These are phyloP conservation scores for Pemphigus obesinymphae DNA, from an alignment of 1,140 invertebrate species.

Conservation along the genomic window DNA sequence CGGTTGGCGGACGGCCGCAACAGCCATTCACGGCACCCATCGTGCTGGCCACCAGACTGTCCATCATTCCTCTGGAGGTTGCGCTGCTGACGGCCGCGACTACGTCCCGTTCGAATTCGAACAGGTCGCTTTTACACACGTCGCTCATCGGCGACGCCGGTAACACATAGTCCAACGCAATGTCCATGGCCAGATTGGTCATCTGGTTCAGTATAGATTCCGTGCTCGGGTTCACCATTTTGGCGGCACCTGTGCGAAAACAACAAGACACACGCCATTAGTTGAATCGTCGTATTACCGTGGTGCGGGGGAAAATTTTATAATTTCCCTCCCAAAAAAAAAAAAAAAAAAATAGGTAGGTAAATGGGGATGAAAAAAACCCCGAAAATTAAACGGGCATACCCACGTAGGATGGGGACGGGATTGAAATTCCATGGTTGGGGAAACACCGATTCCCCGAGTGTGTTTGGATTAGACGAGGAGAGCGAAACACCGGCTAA, in stretches of 20 bases:
- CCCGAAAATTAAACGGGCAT: too few relatives aligned
- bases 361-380: too few relatives aligned
- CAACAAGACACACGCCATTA: background rate
- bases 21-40: background rate
- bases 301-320: background rate
- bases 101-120: constrained; percentile 17
- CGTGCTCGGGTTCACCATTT: constrained; percentile 40
- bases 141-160: constrained; percentile 36
- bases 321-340: background rate
- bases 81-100: background rate
- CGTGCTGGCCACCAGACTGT: background rate
- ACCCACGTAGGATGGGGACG: too few relatives aligned
- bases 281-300: background rate
- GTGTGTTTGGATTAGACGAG: too few relatives aligned
- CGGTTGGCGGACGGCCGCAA: background rate
- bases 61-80: background rate
- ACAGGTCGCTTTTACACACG: constrained; percentile 28
- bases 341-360: background rate
- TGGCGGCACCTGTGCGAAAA: constrained; percentile 23
- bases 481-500: background rate
- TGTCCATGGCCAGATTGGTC: constrained; percentile 39
- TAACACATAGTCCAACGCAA: constrained; percentile 31
- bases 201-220: constrained; percentile 25
- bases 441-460: background rate
- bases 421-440: background rate